Percentiles rank a stretch among this genome's conserved stretches.
Evolutionary conservation across 2,888 invertebrate species (phyloP).

Genomic region (Drosophila birchii): DNA sequence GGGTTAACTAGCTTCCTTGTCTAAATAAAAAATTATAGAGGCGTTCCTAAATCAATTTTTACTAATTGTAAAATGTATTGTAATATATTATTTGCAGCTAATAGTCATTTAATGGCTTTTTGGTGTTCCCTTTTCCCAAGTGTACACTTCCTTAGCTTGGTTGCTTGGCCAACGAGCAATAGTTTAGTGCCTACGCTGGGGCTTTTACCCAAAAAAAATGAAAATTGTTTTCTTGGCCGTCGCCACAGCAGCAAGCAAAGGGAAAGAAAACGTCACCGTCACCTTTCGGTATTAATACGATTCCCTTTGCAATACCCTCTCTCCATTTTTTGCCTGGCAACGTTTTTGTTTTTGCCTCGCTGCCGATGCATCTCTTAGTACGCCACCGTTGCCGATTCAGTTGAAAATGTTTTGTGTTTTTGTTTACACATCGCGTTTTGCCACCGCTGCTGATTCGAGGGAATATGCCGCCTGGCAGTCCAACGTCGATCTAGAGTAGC

Average conservation of each 20-base stretch:
- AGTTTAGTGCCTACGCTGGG: constrained; percentile 11
- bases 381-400: constrained; percentile 46
- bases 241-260: constrained; percentile 28
- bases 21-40: too few species aligned
- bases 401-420: constrained; percentile 55
- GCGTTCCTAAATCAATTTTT: background rate
- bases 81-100: background rate
- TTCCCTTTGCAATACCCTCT: constrained; percentile 4
- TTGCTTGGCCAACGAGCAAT: constrained; percentile 43
- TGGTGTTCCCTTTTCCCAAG: background rate
- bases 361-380: constrained; percentile 40
- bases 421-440: constrained; percentile 57
- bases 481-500: constrained; percentile 8
- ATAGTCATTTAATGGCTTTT: background rate
- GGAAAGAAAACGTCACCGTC: constrained; percentile 13
- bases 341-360: constrained; percentile 22
- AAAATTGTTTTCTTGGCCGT: constrained; percentile 68
- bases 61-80: background rate
- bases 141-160: background rate
- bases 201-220: constrained; percentile 46
- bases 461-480: constrained; percentile 18
- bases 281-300: constrained; percentile 6
- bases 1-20: too few species aligned
- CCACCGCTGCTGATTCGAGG: constrained; percentile 19
- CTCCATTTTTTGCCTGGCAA: constrained; percentile 37